Base-by-base conservation (phyloP, 2,888 invertebrate genomes). In the Sturmia bella region DNA sequence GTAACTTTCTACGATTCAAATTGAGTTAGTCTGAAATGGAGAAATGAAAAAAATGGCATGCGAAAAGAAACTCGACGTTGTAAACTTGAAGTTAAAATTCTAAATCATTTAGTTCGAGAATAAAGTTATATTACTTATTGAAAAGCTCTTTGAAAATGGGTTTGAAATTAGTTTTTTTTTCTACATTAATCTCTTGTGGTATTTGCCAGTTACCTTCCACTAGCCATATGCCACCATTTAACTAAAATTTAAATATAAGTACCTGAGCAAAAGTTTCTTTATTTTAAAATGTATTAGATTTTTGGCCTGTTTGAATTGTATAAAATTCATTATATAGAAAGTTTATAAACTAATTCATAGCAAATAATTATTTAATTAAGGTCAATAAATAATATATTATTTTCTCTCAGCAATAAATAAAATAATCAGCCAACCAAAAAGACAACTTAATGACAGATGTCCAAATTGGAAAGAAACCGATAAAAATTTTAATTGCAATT, bases 321-420 rank as follows among this genome's bases (percentile, higher is more conserved):
- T 6, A 3, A 32, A 66, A 11, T 48, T 57, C 43, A 45, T 73
- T 63, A 24, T 39, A 24, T 56, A 37, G 21, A 66, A 57, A 19
- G 1, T 24, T 19, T 12, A 57, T 48, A 9, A 75, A 66, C 6
- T 66, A 66, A 57, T 59, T 68, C 6, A 15, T 21, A 52, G 6
- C 37, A 59, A 52, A 43, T 59, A 76, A 68, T 75, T 68, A 52
- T 27, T 68, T 50, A 52, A 39, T 59, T 59, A 59, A 32, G 41
- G 19, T 43, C 32, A 39, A 63, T 15, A 12, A 52, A 43, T 72
- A 73, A 52, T 73, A 32, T 43, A 1, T 54, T 9, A 52, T 52
- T 63, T 54, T 32, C 15, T 3, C 39, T 54, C 15, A 12, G 63
- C 37, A 43, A 54, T 73, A 73, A 73, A 73, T 17, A 15, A 52